These are phyloP conservation scores for Tanytarsus gracilentus DNA, from an alignment of 2,888 invertebrate species.

Conservation along the genomic window DNA sequence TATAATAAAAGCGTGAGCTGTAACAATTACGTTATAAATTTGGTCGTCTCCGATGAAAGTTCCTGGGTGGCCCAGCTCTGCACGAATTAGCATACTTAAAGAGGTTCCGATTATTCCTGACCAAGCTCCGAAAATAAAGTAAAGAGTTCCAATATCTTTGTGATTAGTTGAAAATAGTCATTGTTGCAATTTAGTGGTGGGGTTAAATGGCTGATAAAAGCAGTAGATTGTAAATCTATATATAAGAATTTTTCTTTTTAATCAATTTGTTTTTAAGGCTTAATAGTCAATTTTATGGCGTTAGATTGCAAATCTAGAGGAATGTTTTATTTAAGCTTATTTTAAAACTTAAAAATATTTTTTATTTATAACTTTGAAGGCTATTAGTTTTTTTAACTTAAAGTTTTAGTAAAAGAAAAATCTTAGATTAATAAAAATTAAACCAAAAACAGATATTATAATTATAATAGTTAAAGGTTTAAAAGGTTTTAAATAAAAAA, in stretches of 20 bases:
- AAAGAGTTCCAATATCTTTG: constrained; percentile 68
- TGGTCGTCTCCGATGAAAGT: constrained; percentile 62
- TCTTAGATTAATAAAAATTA: constrained; percentile 35
- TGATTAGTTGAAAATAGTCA: constrained; percentile 64
- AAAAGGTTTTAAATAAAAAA: constrained; percentile 41
- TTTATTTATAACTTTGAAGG: constrained; percentile 55
- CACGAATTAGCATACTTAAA: constrained; percentile 61
- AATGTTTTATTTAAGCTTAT: constrained; percentile 51
- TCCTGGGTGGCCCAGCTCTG: constrained; percentile 59
- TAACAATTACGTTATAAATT: constrained; percentile 64
- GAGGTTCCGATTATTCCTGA: constrained; percentile 58
- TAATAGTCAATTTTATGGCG: constrained; percentile 49
- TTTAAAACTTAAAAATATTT: constrained; percentile 42
- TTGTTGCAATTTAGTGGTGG: constrained; percentile 47
- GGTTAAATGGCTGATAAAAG: constrained; percentile 55
- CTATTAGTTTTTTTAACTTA: constrained; percentile 54
- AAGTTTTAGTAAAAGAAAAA: constrained; percentile 43
- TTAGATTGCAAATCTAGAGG: constrained; percentile 56
- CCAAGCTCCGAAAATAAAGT: constrained; percentile 52
- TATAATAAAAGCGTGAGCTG: constrained; percentile 72
- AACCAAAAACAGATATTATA: constrained; percentile 35
- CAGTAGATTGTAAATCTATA: constrained; percentile 59
- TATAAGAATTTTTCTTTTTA: constrained; percentile 47
- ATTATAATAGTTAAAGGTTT: constrained; percentile 34
- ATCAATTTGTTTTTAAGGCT: constrained; percentile 47